Evolutionary conservation across 2,113 vertebrate genomes (phyloP).

Genomic region (Oriolus oriolus): DNA sequence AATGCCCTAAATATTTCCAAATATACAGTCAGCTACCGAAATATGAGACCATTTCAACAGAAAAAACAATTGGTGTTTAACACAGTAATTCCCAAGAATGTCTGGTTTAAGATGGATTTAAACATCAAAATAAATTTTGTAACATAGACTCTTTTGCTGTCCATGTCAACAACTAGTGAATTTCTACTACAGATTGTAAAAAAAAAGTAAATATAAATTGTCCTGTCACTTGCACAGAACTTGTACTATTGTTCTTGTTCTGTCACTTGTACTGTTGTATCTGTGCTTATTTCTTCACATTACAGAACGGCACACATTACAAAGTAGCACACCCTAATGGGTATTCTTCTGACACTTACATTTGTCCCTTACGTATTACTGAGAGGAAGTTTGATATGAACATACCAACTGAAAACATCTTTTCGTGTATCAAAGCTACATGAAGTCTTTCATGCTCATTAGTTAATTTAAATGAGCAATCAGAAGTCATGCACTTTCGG

Average conservation of each 20-base stretch:
- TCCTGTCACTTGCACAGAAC: neutral
- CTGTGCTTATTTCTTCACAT: neutral
- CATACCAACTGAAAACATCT: neutral
- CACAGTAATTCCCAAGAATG: neutral
- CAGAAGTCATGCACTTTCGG: neutral
- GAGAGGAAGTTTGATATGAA: neutral
- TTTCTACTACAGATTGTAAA: neutral
- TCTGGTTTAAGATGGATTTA: neutral
- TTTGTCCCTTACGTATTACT: neutral
- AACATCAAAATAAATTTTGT: neutral
- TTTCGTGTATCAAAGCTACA: neutral
- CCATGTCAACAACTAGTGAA: neutral
- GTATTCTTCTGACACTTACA: neutral
- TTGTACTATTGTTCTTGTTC: neutral
- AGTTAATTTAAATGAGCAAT: conserved; percentile 23
- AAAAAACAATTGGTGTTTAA: neutral
- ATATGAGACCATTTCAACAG: neutral
- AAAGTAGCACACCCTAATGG: neutral
- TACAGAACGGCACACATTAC: neutral
- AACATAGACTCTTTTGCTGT: neutral
- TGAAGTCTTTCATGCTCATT: neutral
- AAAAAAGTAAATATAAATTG: neutral
- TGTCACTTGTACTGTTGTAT: neutral
- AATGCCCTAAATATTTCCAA: neutral
- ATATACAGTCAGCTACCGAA: neutral